phyloP scores from a whole-genome alignment of 2,797 vertebrate species.

The Leptoclinus maculatus region DNA sequence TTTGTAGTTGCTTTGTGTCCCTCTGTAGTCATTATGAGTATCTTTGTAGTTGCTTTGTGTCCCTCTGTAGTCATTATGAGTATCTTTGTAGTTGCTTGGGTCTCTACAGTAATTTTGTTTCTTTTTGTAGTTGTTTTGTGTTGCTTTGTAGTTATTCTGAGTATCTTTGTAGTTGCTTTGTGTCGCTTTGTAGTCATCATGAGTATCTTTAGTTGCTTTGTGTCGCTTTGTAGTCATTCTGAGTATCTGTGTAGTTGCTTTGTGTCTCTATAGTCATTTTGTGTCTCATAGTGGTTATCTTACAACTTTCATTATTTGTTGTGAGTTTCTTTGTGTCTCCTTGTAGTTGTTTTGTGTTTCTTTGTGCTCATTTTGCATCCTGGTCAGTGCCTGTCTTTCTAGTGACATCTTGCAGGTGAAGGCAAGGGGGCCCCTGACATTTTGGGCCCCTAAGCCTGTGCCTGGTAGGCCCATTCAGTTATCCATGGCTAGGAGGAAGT shows the following conservation, averaged over 20 bases:
- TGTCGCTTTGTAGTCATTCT: too few species aligned
- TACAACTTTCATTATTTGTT: not conserved
- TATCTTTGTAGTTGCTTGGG: too few species aligned
- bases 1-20: not conserved
- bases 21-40: not conserved
- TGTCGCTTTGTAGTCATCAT: not conserved
- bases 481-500: constrained; percentile 17
- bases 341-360: not conserved
- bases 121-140: not conserved
- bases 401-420: not conserved
- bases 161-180: not conserved
- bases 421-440: not conserved
- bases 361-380: not conserved
- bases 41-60: too few species aligned
- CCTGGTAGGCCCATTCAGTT: not conserved
- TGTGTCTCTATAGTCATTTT: not conserved
- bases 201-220: too few species aligned
- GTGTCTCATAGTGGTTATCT: not conserved
- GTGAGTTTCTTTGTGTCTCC: not conserved
- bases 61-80: too few species aligned
- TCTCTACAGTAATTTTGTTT: not conserved
- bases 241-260: too few species aligned
- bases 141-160: not conserved
- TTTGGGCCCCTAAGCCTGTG: not conserved
- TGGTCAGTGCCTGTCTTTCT: not conserved